These are phyloP conservation scores for Tor tambroides DNA, from an alignment of 2,113 vertebrate genomes.

Conservation along the genomic window DNA sequence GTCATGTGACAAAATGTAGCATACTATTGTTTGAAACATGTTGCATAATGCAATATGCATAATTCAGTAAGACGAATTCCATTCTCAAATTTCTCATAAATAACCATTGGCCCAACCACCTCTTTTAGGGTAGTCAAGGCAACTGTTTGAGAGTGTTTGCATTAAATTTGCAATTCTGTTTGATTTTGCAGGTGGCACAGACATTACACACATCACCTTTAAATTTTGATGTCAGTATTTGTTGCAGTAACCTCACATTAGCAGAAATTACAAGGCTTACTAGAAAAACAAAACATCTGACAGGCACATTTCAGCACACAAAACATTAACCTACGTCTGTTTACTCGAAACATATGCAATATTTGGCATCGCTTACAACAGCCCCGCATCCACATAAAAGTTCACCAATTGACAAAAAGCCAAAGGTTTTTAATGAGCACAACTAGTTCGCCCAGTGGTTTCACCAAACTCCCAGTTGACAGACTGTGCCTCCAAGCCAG, in stretches of 20 bases:
- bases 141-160: not conserved
- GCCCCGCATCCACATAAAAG: not conserved
- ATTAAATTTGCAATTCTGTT: not conserved
- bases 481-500: slow-evolving; percentile 30
- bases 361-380: not conserved
- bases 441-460: slow-evolving; percentile 40
- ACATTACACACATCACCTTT: not conserved
- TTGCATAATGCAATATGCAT: not conserved
- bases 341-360: not conserved
- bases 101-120: not conserved
- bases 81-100: not conserved
- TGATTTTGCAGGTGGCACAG: not conserved
- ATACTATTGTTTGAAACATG: not conserved
- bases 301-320: not conserved
- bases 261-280: not conserved
- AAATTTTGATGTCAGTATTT: not conserved
- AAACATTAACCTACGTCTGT: not conserved
- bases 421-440: slow-evolving; percentile 51
- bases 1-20: not conserved
- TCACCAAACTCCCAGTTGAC: slow-evolving; percentile 22
- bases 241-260: not conserved
- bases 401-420: slow-evolving; percentile 7
- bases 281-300: not conserved
- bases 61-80: not conserved
- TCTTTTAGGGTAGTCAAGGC: not conserved